Conservation (phyloP, 2,113 vertebrate species). For the Gymnobelideus leadbeateri region DNA sequence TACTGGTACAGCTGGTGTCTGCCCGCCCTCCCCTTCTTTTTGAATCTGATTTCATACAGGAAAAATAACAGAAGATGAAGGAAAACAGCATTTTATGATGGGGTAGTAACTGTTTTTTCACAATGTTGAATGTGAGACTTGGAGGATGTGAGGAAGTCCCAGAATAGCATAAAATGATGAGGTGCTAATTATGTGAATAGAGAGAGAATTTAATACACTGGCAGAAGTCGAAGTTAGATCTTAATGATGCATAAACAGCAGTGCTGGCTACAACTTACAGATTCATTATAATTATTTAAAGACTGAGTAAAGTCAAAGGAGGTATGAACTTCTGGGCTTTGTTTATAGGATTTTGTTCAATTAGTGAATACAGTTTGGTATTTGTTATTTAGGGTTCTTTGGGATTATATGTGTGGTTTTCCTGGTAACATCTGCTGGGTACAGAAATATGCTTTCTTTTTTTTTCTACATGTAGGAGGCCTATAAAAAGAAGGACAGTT, state of each 20-base stretch:
- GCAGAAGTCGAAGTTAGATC: constrained; percentile 66
- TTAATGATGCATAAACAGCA: constrained; percentile 65
- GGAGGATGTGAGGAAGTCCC: constrained; percentile 37
- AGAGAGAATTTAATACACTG: constrained; percentile 44
- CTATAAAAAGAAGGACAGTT: constrained; percentile 40
- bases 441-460: constrained; percentile 34
- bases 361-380: constrained; percentile 46
- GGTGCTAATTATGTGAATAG: constrained; percentile 60
- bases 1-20: not conserved
- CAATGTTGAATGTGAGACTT: constrained; percentile 37
- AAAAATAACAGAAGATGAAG: constrained; percentile 27
- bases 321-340: constrained; percentile 45
- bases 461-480: constrained; percentile 46
- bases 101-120: constrained; percentile 39
- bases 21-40: not conserved
- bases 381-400: not conserved
- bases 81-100: constrained; percentile 40
- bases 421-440: constrained; percentile 62
- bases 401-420: constrained; percentile 11
- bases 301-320: constrained; percentile 55
- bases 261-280: constrained; percentile 53
- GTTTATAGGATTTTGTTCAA: constrained; percentile 63
- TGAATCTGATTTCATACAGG: constrained; percentile 37
- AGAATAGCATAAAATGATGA: constrained; percentile 51
- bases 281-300: constrained; percentile 63